phyloP scores from a whole-genome alignment of 2,888 invertebrate species.

The Drosophila quasianomalipes region DNA sequence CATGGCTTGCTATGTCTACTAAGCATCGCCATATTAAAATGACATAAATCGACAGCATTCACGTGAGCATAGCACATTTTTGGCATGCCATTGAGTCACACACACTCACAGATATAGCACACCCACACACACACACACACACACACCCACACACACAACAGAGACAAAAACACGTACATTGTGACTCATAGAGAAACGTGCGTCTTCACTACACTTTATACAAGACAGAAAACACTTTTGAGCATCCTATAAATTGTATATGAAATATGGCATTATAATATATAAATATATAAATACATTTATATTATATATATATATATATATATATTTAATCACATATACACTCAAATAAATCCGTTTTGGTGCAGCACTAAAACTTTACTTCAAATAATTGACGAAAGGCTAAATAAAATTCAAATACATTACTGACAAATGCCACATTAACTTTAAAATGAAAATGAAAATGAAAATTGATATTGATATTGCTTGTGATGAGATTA shows the following conservation, averaged over 20 bases:
- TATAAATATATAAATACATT: neutral
- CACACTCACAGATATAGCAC: neutral
- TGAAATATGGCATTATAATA: neutral
- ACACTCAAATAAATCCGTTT: neutral
- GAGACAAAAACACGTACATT: slow-evolving; percentile 24
- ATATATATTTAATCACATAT: too few species aligned
- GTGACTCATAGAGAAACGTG: slow-evolving; percentile 15
- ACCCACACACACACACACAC: slow-evolving; percentile 1
- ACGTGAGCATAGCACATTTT: slow-evolving; percentile 50
- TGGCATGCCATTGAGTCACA: slow-evolving; percentile 45
- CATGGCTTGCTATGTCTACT: slow-evolving; percentile 4
- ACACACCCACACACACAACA: slow-evolving; percentile 3
- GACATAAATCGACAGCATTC: slow-evolving; percentile 64
- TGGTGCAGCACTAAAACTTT: neutral
- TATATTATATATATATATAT: too few species aligned
- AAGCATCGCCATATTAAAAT: slow-evolving; percentile 61
- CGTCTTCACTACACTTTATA: slow-evolving; percentile 14
- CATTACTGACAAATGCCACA: too few species aligned
- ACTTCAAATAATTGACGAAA: too few species aligned
- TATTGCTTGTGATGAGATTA: neutral
- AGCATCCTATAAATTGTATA: slow-evolving; percentile 1
- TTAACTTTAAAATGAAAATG: neutral
- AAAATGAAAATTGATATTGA: neutral
- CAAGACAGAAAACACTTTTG: neutral
- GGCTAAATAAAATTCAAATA: neutral